These are phyloP conservation scores for Nothoprocta pentlandii DNA, from an alignment of 2,113 vertebrate genomes.

Conservation along the genomic window DNA sequence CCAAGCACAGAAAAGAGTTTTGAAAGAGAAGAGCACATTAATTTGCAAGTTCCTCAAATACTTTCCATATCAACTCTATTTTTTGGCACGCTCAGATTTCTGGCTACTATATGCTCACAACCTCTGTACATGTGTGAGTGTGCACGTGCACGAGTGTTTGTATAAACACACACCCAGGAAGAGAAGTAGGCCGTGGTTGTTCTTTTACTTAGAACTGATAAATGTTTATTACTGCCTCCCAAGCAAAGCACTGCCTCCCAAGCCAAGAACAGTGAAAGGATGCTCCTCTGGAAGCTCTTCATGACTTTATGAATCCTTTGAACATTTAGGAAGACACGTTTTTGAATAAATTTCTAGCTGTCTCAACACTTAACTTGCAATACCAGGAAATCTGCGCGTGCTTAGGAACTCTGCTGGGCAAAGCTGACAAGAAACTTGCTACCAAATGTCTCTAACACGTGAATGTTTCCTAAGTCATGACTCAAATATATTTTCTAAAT, in stretches of 20 bases:
- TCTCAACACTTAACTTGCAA: neutral
- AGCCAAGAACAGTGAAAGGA: neutral
- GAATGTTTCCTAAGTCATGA: neutral
- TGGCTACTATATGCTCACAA: neutral
- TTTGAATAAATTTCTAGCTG: neutral
- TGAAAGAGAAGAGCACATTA: neutral
- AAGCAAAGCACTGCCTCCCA: neutral
- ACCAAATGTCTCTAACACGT: neutral
- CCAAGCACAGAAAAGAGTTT: neutral
- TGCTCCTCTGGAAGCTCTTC: neutral
- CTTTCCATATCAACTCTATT: neutral
- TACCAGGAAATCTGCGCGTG: neutral
- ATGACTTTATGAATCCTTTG: neutral
- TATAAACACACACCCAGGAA: neutral
- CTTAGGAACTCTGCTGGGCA: neutral
- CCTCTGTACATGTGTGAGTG: no score
- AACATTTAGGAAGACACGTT: neutral
- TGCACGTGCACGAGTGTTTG: fast-evolving
- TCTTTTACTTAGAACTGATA: neutral
- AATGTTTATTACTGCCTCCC: neutral
- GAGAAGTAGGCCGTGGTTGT: neutral
- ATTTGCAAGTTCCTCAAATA: neutral
- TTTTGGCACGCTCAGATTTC: neutral
- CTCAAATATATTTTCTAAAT: neutral
- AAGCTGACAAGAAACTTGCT: neutral